These are phyloP conservation scores for Drosophila neocordata DNA, from an alignment of 1,140 invertebrate genomes.

Conservation along the genomic window DNA sequence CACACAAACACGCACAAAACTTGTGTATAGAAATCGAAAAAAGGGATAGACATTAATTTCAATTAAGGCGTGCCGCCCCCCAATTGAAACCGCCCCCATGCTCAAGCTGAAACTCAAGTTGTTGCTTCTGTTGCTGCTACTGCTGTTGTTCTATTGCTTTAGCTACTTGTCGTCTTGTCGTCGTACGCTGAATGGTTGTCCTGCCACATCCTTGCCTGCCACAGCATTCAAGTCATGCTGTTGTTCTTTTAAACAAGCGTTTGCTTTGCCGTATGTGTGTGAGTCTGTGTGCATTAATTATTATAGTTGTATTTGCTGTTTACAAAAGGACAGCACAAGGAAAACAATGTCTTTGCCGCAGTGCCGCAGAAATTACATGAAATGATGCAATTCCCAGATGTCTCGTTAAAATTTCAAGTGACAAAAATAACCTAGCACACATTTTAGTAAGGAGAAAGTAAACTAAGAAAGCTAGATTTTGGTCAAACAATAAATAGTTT, in stretches of 20 bases:
- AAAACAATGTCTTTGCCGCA: conserved; percentile 46
- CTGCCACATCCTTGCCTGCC: conserved; percentile 16
- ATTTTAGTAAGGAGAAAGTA: background rate
- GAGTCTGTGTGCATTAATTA: conserved; percentile 64
- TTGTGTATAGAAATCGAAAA: conserved; percentile 64
- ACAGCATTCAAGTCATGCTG: conserved; percentile 33
- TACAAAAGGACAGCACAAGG: conserved; percentile 68
- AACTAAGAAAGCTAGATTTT: too few relatives aligned
- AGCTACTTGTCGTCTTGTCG: conserved; percentile 40
- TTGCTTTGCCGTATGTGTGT: conserved; percentile 53
- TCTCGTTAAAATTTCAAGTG: conserved; percentile 71
- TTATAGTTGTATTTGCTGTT: conserved; percentile 55
- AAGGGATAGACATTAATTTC: conserved; percentile 78
- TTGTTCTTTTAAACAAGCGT: conserved; percentile 55
- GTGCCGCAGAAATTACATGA: conserved; percentile 59
- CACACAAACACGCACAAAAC: conserved; percentile 5
- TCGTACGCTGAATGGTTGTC: conserved; percentile 28
- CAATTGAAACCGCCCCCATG: conserved; percentile 44
- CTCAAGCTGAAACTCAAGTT: conserved; percentile 27
- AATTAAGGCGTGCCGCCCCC: conserved; percentile 60
- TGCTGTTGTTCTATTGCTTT: conserved; percentile 2
- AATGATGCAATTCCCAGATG: conserved; percentile 70
- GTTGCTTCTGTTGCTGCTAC: conserved; percentile 25
- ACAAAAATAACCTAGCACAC: conserved; percentile 37
- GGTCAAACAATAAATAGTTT: background rate